Percentiles rank a stretch among this genome's conserved stretches.
phyloP scores from a whole-genome alignment of 2,888 invertebrate genomes.

The Melinaea menophilus region DNA sequence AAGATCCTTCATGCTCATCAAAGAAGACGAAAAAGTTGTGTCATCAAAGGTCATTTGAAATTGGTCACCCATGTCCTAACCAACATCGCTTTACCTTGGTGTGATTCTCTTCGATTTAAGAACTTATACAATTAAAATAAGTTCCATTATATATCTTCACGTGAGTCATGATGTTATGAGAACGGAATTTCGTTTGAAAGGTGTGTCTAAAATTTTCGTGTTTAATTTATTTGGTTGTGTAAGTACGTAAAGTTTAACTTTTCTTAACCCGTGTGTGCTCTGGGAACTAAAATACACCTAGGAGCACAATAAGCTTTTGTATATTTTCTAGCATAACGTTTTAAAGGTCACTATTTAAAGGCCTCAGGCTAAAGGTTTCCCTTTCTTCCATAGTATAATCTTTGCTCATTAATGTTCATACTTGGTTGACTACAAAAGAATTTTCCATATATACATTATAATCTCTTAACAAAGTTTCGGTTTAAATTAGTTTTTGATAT shows the following conservation, averaged over 20 bases:
- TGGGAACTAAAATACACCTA: slow-evolving; percentile 22
- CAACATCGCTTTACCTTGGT: neutral
- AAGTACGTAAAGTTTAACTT: slow-evolving; percentile 23
- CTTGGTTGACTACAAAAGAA: too few species aligned
- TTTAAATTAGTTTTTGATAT: too few species aligned
- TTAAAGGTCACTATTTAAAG: neutral
- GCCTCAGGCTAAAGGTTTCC: too few species aligned
- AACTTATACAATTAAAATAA: slow-evolving; percentile 1
- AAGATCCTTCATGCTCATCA: slow-evolving; percentile 35
- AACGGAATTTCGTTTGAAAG: slow-evolving; percentile 28
- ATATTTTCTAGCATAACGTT: slow-evolving; percentile 7
- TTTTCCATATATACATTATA: too few species aligned
- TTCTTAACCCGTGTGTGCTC: slow-evolving; percentile 24
- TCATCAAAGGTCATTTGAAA: slow-evolving; percentile 36
- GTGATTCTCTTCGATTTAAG: neutral
- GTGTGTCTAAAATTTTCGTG: slow-evolving; percentile 22
- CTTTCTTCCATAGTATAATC: too few species aligned
- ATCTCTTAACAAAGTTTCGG: too few species aligned
- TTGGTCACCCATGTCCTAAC: slow-evolving; percentile 23
- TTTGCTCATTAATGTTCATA: too few species aligned
- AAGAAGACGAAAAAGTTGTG: slow-evolving; percentile 26
- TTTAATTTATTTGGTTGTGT: slow-evolving; percentile 24
- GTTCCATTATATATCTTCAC: slow-evolving; percentile 8
- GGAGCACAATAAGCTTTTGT: slow-evolving; percentile 18
- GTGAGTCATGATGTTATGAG: slow-evolving; percentile 26